These are phyloP conservation scores for Netelia inedita DNA, from an alignment of 2,888 invertebrate genomes.

Conservation along the genomic window DNA sequence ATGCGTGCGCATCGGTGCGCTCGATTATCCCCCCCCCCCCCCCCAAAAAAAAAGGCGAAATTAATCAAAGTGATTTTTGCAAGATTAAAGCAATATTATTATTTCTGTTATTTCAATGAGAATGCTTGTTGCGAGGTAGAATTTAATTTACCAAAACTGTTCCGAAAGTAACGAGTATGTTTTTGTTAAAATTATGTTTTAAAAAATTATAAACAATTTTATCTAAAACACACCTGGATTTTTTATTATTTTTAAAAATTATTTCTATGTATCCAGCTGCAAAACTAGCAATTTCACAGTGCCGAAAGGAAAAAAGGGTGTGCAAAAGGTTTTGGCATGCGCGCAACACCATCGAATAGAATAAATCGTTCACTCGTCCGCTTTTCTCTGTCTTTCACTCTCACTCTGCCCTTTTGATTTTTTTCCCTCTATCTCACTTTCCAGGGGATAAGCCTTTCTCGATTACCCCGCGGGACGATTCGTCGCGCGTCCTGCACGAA, in stretches of 20 bases:
- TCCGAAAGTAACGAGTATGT: too few relatives aligned
- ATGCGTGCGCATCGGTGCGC: too few relatives aligned
- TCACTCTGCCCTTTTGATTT: background rate
- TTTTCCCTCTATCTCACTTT: slow-evolving; percentile 49
- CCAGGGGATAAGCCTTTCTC: slow-evolving; percentile 80
- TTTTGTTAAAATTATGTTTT: slow-evolving; percentile 6
- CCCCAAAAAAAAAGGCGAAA: too few relatives aligned
- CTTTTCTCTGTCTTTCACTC: slow-evolving; percentile 48
- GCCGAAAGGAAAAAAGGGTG: slow-evolving; percentile 20
- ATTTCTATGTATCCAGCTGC: slow-evolving; percentile 40
- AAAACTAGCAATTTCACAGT: slow-evolving; percentile 36
- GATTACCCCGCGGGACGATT: slow-evolving; percentile 79
- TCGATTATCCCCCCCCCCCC: too few relatives aligned
- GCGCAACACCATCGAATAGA: slow-evolving; percentile 57
- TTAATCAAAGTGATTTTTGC: background rate
- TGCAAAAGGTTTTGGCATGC: slow-evolving; percentile 61
- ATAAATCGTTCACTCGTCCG: slow-evolving; percentile 44
- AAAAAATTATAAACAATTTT: background rate
- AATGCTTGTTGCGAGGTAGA: too few relatives aligned
- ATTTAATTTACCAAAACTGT: too few relatives aligned
- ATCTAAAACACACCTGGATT: slow-evolving; percentile 15
- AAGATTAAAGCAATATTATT: background rate
- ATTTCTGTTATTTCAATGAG: background rate
- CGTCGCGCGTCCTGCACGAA: slow-evolving; percentile 71
- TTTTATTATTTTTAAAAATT: slow-evolving; percentile 2